Conservation (phyloP, 2,113 vertebrate species). For the Ctenodactylus gundi region DNA sequence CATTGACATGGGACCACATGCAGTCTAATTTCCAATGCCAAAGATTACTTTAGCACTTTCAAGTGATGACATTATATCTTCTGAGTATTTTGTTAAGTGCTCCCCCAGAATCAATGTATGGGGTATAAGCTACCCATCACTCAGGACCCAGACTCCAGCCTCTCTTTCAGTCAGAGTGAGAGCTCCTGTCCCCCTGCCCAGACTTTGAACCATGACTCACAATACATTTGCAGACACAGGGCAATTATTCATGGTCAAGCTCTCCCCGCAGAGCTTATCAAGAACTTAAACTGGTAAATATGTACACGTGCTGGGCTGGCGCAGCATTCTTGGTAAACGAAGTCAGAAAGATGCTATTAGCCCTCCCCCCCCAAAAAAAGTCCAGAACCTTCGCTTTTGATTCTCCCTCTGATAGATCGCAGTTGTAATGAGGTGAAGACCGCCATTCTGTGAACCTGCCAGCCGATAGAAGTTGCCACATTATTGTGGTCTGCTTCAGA, state of each 20-base stretch:
- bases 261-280: slow-evolving; percentile 55
- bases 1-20: no score
- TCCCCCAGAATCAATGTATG: neutral
- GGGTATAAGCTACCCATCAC: slow-evolving; percentile 46
- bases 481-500: slow-evolving; percentile 64
- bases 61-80: fast-evolving
- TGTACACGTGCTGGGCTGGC: neutral
- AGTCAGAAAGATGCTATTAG: neutral
- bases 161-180: slow-evolving; percentile 13
- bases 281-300: slow-evolving; percentile 62
- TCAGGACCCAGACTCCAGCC: neutral
- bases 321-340: neutral
- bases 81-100: neutral
- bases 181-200: neutral
- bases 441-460: slow-evolving; percentile 47
- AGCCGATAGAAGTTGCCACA: slow-evolving; percentile 60
- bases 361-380: slow-evolving; percentile 47
- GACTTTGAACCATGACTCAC: slow-evolving; percentile 60
- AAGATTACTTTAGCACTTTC: no score
- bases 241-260: slow-evolving; percentile 70
- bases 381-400: neutral
- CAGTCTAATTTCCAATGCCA: neutral
- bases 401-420: neutral
- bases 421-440: neutral
- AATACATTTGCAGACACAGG: neutral